Evolutionary conservation across 2,113 vertebrate species (phyloP).

Genomic region (Eira barbara): DNA sequence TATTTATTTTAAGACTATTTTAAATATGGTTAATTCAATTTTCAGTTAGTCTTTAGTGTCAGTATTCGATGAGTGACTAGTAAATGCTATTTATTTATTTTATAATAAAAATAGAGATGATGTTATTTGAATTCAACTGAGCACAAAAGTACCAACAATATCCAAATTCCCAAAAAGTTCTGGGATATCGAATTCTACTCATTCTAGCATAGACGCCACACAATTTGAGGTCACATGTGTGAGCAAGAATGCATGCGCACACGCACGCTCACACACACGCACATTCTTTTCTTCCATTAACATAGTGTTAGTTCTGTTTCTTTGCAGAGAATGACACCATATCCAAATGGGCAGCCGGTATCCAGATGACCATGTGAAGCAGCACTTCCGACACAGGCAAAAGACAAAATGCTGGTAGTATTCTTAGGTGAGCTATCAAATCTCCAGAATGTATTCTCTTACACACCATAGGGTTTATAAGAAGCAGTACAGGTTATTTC

Average conservation of each 20-base stretch:
- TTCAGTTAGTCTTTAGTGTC: neutral
- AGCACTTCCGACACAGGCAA: neutral
- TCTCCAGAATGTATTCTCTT: neutral
- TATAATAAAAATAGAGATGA: neutral
- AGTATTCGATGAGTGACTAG: neutral
- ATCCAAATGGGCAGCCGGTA: neutral
- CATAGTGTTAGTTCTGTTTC: neutral
- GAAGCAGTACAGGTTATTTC: neutral
- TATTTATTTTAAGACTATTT: neutral
- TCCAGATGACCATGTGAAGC: neutral
- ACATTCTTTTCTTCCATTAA: neutral
- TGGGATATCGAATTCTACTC: neutral
- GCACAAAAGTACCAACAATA: neutral
- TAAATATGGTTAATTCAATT: neutral
- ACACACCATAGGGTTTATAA: neutral
- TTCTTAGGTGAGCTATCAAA: neutral
- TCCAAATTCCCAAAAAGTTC: neutral
- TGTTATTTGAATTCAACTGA: neutral
- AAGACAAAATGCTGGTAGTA: neutral
- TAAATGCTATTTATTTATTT: neutral
- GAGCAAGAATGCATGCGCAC: fast-evolving
- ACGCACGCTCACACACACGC: neutral
- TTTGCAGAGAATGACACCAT: neutral
- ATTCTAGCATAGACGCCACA: neutral
- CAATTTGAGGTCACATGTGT: neutral